A percentile compares a stretch with the other conserved stretches of the same genome.
Conservation (phyloP, 2,888 invertebrate genomes). For the Phalera bucephala region DNA sequence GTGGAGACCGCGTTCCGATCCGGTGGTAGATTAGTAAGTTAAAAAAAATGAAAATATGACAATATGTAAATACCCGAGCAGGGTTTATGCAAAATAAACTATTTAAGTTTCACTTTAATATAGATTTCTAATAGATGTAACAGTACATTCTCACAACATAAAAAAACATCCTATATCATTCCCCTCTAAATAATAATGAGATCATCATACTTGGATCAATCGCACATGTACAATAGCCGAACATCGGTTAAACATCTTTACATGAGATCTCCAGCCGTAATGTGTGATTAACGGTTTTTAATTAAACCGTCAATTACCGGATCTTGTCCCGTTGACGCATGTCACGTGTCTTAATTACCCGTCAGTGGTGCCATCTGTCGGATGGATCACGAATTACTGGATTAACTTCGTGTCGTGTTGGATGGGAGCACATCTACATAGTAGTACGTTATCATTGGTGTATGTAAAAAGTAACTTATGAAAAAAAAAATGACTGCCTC, state of each 20-base stretch:
- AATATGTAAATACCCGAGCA: too few relatives aligned
- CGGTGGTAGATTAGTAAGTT: too few relatives aligned
- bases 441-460: too few relatives aligned
- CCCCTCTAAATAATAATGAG: neutral
- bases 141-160: neutral
- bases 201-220: neutral
- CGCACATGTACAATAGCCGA: neutral
- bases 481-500: too few relatives aligned
- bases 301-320: conserved; percentile 15
- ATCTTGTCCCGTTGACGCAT: conserved; percentile 18
- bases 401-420: too few relatives aligned
- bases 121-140: neutral
- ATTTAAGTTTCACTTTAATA: too few relatives aligned
- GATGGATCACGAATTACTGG: conserved; percentile 2
- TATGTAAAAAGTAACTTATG: too few relatives aligned
- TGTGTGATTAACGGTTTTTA: conserved; percentile 20
- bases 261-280: neutral
- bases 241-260: neutral
- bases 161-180: neutral
- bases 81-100: too few relatives aligned
- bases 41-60: too few relatives aligned
- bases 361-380: conserved; percentile 28
- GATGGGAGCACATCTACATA: too few relatives aligned
- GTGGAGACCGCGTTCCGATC: too few relatives aligned
- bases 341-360: conserved; percentile 38